A percentile compares a stretch with the other conserved stretches of the same genome.
Conservation (phyloP, 2,113 vertebrate genomes). For the Deroptyus accipitrinus region DNA sequence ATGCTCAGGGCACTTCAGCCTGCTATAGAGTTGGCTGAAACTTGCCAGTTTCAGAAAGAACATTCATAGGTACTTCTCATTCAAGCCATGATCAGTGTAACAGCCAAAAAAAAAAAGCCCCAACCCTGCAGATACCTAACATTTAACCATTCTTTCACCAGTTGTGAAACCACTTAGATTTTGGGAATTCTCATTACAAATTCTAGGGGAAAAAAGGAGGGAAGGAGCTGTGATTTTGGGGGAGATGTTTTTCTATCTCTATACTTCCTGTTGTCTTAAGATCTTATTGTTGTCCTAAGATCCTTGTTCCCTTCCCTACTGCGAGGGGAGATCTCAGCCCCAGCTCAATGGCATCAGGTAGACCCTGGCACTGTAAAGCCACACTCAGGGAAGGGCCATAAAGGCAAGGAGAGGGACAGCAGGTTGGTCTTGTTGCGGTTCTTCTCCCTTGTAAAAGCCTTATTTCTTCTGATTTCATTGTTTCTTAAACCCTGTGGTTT, state of each 20-base stretch:
- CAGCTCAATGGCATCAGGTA: neutral
- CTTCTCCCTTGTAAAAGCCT: neutral
- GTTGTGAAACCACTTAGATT: neutral
- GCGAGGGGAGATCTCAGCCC: neutral
- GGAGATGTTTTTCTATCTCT: neutral
- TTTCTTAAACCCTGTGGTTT: neutral
- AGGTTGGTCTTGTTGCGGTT: neutral
- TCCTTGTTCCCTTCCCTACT: neutral
- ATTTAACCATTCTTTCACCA: neutral
- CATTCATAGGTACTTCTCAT: neutral
- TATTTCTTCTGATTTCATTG: neutral
- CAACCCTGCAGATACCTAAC: neutral
- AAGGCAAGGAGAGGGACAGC: neutral
- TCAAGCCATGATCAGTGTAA: neutral
- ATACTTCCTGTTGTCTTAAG: neutral
- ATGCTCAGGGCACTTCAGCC: neutral
- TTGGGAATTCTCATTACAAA: neutral
- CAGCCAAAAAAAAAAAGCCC: neutral
- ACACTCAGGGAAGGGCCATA: neutral
- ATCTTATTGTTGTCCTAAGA: neutral
- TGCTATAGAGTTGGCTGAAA: neutral
- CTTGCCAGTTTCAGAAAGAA: neutral
- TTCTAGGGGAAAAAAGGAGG: neutral
- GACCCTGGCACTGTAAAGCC: neutral
- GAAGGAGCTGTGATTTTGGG: fast-evolving